Evolutionary conservation across 1,140 invertebrate species (phyloP).

Genomic region (Planococcus citri): DNA sequence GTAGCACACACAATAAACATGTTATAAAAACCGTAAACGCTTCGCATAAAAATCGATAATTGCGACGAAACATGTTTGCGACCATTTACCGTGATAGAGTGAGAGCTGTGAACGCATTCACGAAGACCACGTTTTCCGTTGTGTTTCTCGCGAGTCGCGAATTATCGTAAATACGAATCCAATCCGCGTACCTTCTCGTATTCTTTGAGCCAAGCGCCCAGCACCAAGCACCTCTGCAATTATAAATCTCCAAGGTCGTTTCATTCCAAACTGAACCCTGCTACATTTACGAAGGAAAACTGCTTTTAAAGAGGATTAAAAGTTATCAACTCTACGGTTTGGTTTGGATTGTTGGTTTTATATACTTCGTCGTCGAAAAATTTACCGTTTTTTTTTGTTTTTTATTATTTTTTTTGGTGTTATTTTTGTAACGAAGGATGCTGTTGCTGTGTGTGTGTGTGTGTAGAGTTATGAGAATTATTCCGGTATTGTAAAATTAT

Average conservation of each 20-base stretch:
- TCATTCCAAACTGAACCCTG: neutral
- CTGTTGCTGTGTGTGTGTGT: no score
- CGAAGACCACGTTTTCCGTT: neutral
- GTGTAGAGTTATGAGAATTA: no score
- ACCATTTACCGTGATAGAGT: neutral
- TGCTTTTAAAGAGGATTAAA: neutral
- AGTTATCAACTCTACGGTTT: neutral
- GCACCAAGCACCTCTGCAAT: neutral
- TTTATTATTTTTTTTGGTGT: no score
- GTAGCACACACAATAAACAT: neutral
- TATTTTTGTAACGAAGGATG: no score
- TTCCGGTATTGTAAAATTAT: no score
- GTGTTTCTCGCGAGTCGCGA: neutral
- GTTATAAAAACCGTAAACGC: neutral
- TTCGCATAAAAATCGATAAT: neutral
- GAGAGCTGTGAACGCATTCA: no score
- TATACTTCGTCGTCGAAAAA: no score
- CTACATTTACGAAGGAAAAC: constrained; percentile 3
- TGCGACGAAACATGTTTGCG: neutral
- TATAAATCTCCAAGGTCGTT: neutral
- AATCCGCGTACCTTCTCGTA: no score
- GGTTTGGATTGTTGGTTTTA: no score
- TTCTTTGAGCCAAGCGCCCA: neutral
- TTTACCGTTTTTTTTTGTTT: no score
- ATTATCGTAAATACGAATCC: neutral